These are phyloP conservation scores for Sebastes vulpes DNA, from an alignment of 2,797 vertebrate species.

Conservation along the genomic window DNA sequence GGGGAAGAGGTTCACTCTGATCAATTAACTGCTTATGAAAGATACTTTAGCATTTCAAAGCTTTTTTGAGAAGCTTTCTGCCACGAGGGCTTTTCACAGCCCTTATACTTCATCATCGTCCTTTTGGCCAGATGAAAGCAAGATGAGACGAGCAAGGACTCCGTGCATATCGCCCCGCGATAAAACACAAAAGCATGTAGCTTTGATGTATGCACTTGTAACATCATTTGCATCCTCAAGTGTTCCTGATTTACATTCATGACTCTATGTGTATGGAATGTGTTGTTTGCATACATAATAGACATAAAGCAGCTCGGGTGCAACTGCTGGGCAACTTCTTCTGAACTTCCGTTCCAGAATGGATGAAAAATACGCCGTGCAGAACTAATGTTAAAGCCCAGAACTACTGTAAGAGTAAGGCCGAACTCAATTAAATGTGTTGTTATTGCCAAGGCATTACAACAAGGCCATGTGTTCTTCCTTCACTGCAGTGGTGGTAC, in stretches of 20 bases:
- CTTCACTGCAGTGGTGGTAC: background rate
- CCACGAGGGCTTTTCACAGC: slow-evolving; percentile 35
- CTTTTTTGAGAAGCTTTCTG: slow-evolving; percentile 31
- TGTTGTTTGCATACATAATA: slow-evolving; percentile 10
- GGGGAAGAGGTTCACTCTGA: background rate
- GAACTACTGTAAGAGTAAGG: background rate
- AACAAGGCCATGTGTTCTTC: background rate
- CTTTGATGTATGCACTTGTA: slow-evolving; percentile 47
- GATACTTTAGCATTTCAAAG: slow-evolving; percentile 69
- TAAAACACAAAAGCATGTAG: slow-evolving; percentile 31
- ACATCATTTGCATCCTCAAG: slow-evolving; percentile 57
- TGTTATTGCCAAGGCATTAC: background rate
- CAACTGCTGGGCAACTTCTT: background rate
- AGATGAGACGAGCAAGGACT: background rate
- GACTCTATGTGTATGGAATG: background rate
- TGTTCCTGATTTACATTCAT: slow-evolving; percentile 52
- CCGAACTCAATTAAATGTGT: background rate
- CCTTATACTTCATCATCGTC: slow-evolving; percentile 15
- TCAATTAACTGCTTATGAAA: slow-evolving; percentile 61
- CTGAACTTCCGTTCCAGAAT: background rate
- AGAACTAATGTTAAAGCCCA: background rate
- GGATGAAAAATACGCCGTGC: background rate
- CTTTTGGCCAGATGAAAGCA: slow-evolving; percentile 51
- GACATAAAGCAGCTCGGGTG: background rate
- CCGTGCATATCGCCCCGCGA: background rate